These are phyloP conservation scores for Carpatolechia fugitivella DNA, from an alignment of 2,888 invertebrate genomes.

Conservation along the genomic window DNA sequence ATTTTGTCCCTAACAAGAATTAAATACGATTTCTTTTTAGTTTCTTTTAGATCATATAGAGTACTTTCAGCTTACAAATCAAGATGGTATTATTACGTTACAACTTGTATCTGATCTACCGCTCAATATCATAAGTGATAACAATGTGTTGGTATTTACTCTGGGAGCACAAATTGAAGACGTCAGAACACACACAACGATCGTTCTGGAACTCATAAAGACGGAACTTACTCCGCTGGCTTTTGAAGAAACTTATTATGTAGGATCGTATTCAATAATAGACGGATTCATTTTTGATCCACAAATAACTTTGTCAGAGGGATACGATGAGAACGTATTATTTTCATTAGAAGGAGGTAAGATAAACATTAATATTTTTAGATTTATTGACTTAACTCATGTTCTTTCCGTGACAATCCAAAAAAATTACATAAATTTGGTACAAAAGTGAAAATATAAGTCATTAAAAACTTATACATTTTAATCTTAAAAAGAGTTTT, in stretches of 20 bases:
- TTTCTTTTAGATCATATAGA: slow-evolving; percentile 35
- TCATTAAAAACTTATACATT: too few species aligned
- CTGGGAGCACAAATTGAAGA: slow-evolving; percentile 26
- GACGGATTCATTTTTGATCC: slow-evolving; percentile 12
- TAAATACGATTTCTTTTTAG: slow-evolving; percentile 19
- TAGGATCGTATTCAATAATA: slow-evolving; percentile 25
- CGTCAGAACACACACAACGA: slow-evolving; percentile 22
- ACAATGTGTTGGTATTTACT: slow-evolving; percentile 30
- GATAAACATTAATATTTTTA: not conserved
- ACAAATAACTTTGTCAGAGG: slow-evolving; percentile 25
- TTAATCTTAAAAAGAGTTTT: too few species aligned
- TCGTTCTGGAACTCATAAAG: slow-evolving; percentile 21
- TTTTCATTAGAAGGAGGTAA: slow-evolving; percentile 24
- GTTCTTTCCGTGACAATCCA: too few species aligned
- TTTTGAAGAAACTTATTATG: slow-evolving; percentile 31
- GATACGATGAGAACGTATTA: slow-evolving; percentile 20
- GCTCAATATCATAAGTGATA: slow-evolving; percentile 23
- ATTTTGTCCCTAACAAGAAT: not conserved
- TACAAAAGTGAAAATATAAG: too few species aligned
- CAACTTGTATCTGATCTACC: slow-evolving; percentile 23
- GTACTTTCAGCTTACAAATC: slow-evolving; percentile 31
- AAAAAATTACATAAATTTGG: too few species aligned
- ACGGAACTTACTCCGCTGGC: slow-evolving; percentile 18
- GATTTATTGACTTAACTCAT: too few species aligned
- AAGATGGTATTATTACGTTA: slow-evolving; percentile 21